Conservation (phyloP, 92 coral and sea anemone species). For the Porites evermanni region DNA sequence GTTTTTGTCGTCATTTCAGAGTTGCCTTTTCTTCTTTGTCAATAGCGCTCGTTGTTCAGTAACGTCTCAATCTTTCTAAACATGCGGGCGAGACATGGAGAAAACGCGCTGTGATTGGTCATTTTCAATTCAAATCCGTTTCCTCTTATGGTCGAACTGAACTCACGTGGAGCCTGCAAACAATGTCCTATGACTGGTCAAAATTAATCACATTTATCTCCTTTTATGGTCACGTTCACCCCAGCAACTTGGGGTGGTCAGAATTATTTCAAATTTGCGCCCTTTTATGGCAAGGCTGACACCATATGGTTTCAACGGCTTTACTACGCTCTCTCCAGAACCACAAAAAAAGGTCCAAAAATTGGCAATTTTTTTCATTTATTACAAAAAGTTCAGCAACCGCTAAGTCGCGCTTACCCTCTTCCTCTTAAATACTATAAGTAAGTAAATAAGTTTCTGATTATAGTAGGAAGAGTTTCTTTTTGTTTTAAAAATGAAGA, state of each 20-base stretch:
- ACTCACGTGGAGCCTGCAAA: too few species aligned
- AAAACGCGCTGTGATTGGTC: constrained; percentile 2
- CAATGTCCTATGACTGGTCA: not conserved
- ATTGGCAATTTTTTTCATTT: not conserved
- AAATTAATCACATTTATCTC: not conserved
- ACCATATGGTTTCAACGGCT: not conserved
- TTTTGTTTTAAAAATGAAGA: too few species aligned
- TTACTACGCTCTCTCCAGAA: too few species aligned
- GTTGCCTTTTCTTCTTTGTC: not conserved
- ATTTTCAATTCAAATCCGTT: not conserved
- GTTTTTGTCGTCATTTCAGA: not conserved
- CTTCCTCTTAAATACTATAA: not conserved
- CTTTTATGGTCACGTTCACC: not conserved
- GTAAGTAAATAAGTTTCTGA: too few species aligned
- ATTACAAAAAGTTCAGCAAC: not conserved
- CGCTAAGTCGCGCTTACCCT: not conserved
- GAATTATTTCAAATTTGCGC: constrained; percentile 3
- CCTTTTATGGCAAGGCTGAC: not conserved
- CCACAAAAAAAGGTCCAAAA: not conserved
- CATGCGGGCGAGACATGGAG: not conserved
- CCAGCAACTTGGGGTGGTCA: not conserved
- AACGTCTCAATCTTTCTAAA: not conserved
- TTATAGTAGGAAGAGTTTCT: too few species aligned
- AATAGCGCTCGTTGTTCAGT: not conserved
- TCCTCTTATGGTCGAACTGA: not conserved